These are phyloP conservation scores for Coluber constrictor DNA, from an alignment of 2,797 vertebrate species.

Conservation along the genomic window DNA sequence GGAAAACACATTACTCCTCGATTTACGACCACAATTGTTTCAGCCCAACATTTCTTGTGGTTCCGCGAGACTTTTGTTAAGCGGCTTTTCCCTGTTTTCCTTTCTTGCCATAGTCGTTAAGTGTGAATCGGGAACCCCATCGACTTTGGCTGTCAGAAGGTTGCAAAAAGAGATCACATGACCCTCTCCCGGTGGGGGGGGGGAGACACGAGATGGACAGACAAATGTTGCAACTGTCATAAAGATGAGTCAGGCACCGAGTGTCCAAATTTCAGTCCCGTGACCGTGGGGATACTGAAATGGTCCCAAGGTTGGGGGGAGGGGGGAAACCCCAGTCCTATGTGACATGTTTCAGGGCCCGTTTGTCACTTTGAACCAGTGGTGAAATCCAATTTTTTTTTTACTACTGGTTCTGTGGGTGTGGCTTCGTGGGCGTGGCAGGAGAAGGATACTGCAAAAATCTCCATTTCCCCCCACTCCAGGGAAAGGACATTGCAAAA, in stretches of 20 bases:
- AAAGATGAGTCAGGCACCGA: accelerated
- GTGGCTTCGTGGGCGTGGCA: no score
- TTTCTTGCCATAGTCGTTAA: not conserved
- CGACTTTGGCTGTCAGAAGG: not conserved
- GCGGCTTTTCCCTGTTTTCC: not conserved
- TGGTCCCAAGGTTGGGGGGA: not conserved
- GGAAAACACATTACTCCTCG: no score
- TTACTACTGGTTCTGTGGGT: no score
- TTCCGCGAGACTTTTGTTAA: not conserved
- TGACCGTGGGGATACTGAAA: not conserved
- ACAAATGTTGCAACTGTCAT: not conserved
- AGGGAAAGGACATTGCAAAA: no score
- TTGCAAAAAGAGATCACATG: not conserved
- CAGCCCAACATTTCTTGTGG: not conserved
- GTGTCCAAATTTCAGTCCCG: not conserved
- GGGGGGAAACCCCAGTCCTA: no score
- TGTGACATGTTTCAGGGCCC: not conserved
- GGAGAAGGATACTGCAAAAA: no score
- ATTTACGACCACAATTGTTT: no score
- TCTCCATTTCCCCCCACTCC: no score
- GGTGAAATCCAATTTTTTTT: no score
- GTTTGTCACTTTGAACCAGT: not conserved
- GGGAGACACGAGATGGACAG: accelerated
- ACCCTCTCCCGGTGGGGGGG: no score
- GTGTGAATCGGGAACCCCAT: not conserved